These are phyloP conservation scores for Bungarus multicinctus DNA, from an alignment of 2,113 vertebrate genomes.

Conservation along the genomic window DNA sequence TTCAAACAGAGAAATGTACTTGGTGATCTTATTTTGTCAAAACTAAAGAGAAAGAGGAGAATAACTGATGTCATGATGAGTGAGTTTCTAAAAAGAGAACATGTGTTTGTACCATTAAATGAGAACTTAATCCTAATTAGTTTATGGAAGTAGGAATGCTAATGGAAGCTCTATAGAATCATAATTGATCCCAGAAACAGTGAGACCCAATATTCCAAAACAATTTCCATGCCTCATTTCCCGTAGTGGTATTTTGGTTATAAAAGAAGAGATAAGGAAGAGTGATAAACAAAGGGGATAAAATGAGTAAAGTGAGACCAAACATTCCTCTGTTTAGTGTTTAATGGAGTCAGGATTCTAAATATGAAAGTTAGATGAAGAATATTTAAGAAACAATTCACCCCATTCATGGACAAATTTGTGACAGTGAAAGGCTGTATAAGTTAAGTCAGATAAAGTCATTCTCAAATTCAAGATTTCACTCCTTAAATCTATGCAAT, in stretches of 20 bases:
- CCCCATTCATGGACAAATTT: neutral
- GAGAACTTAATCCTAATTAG: neutral
- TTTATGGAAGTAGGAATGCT: neutral
- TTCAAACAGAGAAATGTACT: neutral
- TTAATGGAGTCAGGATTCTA: neutral
- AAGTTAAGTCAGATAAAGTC: neutral
- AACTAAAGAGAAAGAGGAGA: neutral
- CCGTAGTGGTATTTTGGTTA: neutral
- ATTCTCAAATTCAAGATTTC: neutral
- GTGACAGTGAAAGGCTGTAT: neutral
- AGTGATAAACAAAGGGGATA: neutral
- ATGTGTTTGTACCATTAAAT: neutral
- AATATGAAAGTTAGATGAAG: neutral
- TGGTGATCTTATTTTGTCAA: neutral
- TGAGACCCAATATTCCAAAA: neutral
- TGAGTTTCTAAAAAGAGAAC: neutral
- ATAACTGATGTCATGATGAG: neutral
- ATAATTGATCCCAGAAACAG: neutral
- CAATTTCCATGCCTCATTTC: neutral
- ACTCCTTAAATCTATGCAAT: neutral
- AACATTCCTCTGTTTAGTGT: neutral
- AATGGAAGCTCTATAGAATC: neutral
- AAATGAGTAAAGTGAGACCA: neutral
- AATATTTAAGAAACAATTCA: neutral
- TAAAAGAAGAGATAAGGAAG: neutral